These are phyloP conservation scores for Tachysurus vachellii DNA, from an alignment of 2,113 vertebrate genomes.

Conservation along the genomic window DNA sequence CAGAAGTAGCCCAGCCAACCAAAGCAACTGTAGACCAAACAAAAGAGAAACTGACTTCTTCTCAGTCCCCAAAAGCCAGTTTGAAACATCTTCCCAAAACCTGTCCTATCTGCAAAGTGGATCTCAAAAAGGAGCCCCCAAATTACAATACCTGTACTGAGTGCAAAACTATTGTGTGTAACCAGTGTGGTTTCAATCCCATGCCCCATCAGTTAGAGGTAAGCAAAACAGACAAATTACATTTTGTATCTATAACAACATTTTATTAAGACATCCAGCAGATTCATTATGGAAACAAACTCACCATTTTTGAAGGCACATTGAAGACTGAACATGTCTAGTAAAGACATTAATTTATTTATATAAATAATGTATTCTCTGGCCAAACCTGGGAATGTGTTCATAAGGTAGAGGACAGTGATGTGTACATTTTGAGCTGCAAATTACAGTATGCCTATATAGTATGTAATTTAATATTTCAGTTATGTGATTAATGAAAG, in stretches of 20 bases:
- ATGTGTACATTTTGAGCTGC: background rate
- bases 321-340: background rate
- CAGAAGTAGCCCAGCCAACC: slow-evolving; percentile 40
- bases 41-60: slow-evolving; percentile 62
- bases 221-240: slow-evolving; percentile 53
- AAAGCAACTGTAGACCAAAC: slow-evolving; percentile 57
- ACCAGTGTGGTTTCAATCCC: slow-evolving; percentile 96
- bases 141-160: slow-evolving; percentile 91
- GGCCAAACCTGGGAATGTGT: background rate
- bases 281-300: slow-evolving; percentile 5
- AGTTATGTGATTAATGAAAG: background rate
- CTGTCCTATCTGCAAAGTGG: slow-evolving; percentile 88
- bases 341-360: slow-evolving; percentile 11
- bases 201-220: slow-evolving; percentile 84
- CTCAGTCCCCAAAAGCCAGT: slow-evolving; percentile 53
- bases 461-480: background rate
- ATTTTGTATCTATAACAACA: slow-evolving; percentile 26
- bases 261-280: slow-evolving; percentile 35
- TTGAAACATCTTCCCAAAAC: slow-evolving; percentile 49
- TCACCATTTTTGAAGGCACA: slow-evolving; percentile 6
- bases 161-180: slow-evolving; percentile 89
- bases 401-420: background rate
- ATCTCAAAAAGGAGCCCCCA: slow-evolving; percentile 82
- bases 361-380: background rate
- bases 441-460: background rate